Conservation (phyloP, 2,888 invertebrate genomes). For the Sphecodes monilicornis region DNA sequence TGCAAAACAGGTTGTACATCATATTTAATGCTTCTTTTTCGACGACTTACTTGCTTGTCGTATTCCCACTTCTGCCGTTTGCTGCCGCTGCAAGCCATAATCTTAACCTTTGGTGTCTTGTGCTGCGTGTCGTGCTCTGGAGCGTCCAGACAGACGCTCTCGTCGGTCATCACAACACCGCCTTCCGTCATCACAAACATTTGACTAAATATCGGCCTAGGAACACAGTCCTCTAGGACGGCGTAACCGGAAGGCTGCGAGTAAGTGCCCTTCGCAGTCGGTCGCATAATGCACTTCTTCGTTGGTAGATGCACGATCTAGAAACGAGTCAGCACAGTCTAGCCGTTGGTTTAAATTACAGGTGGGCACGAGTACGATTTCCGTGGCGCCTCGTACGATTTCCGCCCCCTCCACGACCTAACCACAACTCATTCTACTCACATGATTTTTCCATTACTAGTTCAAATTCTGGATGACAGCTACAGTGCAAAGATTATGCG, state of each 20-base stretch:
- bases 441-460: too few species aligned
- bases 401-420: too few species aligned
- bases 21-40: not conserved
- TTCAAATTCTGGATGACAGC: too few species aligned
- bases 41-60: conserved; percentile 83
- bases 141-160: conserved; percentile 93
- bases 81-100: conserved; percentile 90
- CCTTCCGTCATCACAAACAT: conserved; percentile 90
- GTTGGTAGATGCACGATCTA: conserved; percentile 86
- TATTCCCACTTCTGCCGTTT: conserved; percentile 90
- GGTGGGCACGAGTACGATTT: too few species aligned
- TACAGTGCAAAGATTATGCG: too few species aligned
- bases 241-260: conserved; percentile 91
- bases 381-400: too few species aligned
- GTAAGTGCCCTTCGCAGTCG: conserved; percentile 86
- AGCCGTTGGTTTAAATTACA: not conserved
- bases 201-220: conserved; percentile 87
- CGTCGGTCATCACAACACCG: conserved; percentile 93
- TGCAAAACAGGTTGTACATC: too few species aligned
- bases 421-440: too few species aligned
- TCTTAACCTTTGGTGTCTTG: conserved; percentile 88
- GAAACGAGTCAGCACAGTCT: conserved; percentile 4
- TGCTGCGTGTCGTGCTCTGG: conserved; percentile 85
- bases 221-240: conserved; percentile 88
- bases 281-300: conserved; percentile 88